These are phyloP conservation scores for Nasonovia ribisnigri DNA, from an alignment of 2,888 invertebrate genomes.

Conservation along the genomic window DNA sequence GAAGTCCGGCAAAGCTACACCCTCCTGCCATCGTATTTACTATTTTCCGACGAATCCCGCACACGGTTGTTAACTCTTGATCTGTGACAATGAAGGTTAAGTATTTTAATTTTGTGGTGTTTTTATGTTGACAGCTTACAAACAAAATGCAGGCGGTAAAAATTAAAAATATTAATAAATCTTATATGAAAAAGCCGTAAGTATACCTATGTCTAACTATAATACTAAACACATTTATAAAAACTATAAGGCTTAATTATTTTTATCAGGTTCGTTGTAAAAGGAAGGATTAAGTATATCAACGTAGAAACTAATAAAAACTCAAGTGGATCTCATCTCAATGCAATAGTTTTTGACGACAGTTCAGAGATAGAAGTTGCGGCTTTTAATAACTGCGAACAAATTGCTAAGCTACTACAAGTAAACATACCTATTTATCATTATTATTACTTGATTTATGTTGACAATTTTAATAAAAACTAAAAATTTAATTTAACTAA, in stretches of 20 bases:
- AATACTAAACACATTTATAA: not conserved
- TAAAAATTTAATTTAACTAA: not conserved
- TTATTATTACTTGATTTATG: not conserved
- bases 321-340: not conserved
- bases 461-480: not conserved
- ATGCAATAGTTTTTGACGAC: not conserved
- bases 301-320: not conserved
- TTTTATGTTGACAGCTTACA: not conserved
- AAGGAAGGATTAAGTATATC: not conserved
- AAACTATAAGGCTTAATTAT: not conserved
- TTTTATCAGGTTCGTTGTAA: not conserved
- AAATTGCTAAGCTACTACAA: not conserved
- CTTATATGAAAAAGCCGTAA: not conserved
- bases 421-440: not conserved
- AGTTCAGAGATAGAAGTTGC: not conserved
- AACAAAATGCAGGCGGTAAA: not conserved
- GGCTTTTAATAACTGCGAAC: not conserved
- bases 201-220: not conserved
- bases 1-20: no score
- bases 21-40: no score
- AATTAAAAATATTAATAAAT: not conserved
- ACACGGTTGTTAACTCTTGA: not conserved
- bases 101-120: not conserved
- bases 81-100: not conserved
- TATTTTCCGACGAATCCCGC: no score